Base-by-base conservation (phyloP, 2,113 vertebrate species). In the Engystomops pustulosus region DNA sequence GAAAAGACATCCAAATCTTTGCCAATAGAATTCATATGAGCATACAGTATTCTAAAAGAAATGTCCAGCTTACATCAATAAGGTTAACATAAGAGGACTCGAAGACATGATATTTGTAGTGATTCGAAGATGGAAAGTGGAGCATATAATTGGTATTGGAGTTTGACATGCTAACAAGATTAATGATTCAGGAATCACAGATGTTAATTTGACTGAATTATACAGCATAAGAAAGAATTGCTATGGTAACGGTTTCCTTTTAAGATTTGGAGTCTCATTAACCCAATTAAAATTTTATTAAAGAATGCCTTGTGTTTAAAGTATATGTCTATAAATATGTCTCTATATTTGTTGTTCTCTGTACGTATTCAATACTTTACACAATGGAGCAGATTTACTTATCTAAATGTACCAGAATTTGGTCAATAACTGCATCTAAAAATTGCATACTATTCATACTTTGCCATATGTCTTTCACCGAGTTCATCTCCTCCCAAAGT, bases 141-240 rank as follows among this genome's bases (percentile, higher is more conserved):
- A 32, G 45, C 72, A 32, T 76, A 32, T 53, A 76, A 53, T 76
- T 76, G 47, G 27, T 51, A 53, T 51, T 38, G 20, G 49, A 38
- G 49, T 60, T 8, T 78, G 34, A 38, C 51, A 78, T 60, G n/a
- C n/a, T 78, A 78, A 78, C 49, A 20, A 78, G 58, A 81, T 81
- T 81, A 69, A 81, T 81, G 79, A 81, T 81, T 70, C 67, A 70
- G 32, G 32, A 69, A 69, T 53, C 41, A 53, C 62, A 81, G 45
- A 81, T 80, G 78, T 62, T 80, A 67, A 80, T 80, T 45, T 38
- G 45, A 67, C 62, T 47, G 55, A 67, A 65, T 80, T 80, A 80
- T 30, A 67, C 34, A 47, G 38, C 60, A 36, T 53, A 53, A 70
- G 65, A 70, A 34, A 30, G 20, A 53, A 81, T 81, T 81, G 79